Evolutionary conservation across 2,797 vertebrate species (phyloP), one percentile per base, ranked within the genome.

Genomic region (Arremon brunneinucha): DNA sequence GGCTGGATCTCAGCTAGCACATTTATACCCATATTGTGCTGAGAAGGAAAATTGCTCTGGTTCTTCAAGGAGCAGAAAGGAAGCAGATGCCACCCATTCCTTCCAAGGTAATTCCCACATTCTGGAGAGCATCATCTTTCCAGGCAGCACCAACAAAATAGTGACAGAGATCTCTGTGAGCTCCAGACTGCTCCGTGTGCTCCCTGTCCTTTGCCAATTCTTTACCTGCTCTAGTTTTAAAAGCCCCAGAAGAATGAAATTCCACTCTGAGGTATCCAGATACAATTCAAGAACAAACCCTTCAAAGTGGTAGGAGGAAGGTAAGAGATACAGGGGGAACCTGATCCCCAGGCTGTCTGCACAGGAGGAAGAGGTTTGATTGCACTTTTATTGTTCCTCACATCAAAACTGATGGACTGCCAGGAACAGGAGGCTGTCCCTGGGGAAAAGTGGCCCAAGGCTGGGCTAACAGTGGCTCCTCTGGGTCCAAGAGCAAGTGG

Each of bases 261-360:
- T 96, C 95, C 83, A 93, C 72, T 89, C 89, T 94, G 90, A 94
- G 89, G 96, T 95, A 90, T 50, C 62, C 87, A 95, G 90, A 94
- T 94, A 90, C 60, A 56, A 83, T 88, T 89, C 56, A 95, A 93
- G 89, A 92, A 75, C 90, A 94, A 95, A 71, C 68, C 23, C 78
- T 93, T 89, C 92, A 94, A 95, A 97, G 94, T 63, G 65, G 74
- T 52, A 39, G 89, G 67, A 79, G 80, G 83, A 94, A 88, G 74
- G 91, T 83, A 87, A 95, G 83, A 93, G 94, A 94, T 93, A 74
- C 63, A 94, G 43, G 67, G 16, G 77, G 37, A 96, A 97, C 47
- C 63, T 47, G 91, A 96, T 93, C 89, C 70, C 34, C 62, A 14
- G 72, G 24, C 70, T 88, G 18, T 0, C 1, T 0, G 2, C 67